Percentiles rank a stretch among this genome's conserved stretches.
These are phyloP conservation scores for Hormaphis cornu DNA, from an alignment of 1,140 invertebrate species.

Conservation along the genomic window DNA sequence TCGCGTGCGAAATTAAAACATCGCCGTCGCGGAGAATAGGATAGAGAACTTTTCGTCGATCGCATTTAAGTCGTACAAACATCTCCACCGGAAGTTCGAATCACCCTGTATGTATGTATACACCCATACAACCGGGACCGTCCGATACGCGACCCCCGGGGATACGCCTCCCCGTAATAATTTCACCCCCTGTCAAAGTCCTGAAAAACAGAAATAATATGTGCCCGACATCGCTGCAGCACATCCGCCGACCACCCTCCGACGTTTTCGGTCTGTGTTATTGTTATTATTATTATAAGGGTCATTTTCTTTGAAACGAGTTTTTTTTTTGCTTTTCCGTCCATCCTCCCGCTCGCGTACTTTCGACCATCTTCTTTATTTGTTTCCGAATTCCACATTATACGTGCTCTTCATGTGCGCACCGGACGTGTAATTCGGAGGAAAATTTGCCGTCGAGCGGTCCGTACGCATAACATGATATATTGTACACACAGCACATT, in stretches of 20 bases:
- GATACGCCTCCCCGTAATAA: conserved; percentile 27
- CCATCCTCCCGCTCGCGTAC: neutral
- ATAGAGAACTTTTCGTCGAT: too few species aligned
- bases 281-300: conserved; percentile 30
- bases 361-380: neutral
- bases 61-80: too few species aligned
- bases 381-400: conserved; percentile 1
- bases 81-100: too few species aligned
- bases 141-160: conserved; percentile 2
- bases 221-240: neutral
- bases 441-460: neutral
- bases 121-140: too few species aligned
- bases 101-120: too few species aligned
- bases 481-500: too few species aligned
- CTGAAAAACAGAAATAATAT: neutral
- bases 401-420: neutral
- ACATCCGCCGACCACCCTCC: neutral
- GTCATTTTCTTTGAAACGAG: conserved; percentile 23
- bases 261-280: conserved; percentile 22
- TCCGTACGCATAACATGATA: too few species aligned
- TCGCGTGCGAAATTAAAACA: too few species aligned
- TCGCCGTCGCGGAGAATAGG: too few species aligned
- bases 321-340: neutral
- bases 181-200: conserved; percentile 27
- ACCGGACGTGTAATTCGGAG: neutral